These are phyloP conservation scores for Scaptodrosophila lebanonensis DNA, from an alignment of 1,140 invertebrate genomes.

Conservation along the genomic window DNA sequence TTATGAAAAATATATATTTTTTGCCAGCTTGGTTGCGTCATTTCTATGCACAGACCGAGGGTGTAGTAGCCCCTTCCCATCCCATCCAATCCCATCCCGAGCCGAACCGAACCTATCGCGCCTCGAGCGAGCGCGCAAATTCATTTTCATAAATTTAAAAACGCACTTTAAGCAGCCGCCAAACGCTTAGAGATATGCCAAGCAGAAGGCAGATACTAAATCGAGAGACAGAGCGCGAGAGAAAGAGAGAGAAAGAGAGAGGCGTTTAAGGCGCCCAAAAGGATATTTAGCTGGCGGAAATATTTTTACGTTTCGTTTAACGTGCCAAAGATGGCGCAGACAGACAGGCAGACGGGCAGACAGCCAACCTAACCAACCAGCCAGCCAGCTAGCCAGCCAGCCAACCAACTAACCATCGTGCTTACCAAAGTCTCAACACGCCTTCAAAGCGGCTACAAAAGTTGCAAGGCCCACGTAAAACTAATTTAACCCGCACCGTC, in stretches of 20 bases:
- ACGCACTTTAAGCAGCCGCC: constrained; percentile 47
- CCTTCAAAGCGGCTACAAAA: constrained; percentile 22
- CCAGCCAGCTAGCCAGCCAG: no score
- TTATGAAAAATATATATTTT: constrained; percentile 44
- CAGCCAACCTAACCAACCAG: no score
- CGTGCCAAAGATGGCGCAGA: constrained; percentile 61
- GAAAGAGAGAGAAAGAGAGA: no score
- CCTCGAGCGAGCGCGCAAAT: constrained; percentile 59
- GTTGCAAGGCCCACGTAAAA: constrained; percentile 65
- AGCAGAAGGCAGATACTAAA: constrained; percentile 5
- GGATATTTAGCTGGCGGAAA: constrained; percentile 74
- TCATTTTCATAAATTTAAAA: constrained; percentile 74
- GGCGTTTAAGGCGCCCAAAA: constrained; percentile 65
- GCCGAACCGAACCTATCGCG: constrained; percentile 42
- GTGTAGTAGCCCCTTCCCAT: constrained; percentile 10
- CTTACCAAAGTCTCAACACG: no score
- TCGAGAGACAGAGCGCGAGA: not conserved
- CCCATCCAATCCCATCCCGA: constrained; percentile 14
- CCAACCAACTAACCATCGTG: no score
- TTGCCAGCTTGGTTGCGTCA: constrained; percentile 26
- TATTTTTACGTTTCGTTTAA: constrained; percentile 74
- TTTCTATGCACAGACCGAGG: constrained; percentile 41
- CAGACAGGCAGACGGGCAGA: not conserved
- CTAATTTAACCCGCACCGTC: constrained; percentile 67
- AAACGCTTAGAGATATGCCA: no score